Percentiles rank a stretch among this genome's conserved stretches.
Conservation (phyloP, 2,888 invertebrate species). For the Parnassius smintheus region DNA sequence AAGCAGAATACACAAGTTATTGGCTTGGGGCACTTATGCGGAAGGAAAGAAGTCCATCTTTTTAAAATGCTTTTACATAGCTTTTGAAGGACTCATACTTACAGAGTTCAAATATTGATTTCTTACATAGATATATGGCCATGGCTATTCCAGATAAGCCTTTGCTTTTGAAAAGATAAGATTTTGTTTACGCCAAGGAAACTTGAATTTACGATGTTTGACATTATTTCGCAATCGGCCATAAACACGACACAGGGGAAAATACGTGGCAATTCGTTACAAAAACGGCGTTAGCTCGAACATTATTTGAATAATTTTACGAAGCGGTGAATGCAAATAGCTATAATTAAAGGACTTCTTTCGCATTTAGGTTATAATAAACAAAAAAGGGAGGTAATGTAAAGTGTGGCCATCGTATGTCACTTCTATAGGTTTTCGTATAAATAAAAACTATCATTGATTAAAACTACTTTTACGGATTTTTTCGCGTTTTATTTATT, state of each 20-base stretch:
- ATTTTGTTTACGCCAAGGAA: conserved; percentile 63
- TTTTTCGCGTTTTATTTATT: too few relatives aligned
- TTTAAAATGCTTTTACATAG: too few relatives aligned
- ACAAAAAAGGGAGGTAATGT: conserved; percentile 34
- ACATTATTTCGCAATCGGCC: conserved; percentile 67
- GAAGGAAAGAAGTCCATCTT: too few relatives aligned
- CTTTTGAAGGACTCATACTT: not conserved
- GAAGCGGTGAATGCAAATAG: conserved; percentile 70
- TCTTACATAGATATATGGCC: conserved; percentile 31
- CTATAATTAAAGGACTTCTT: conserved; percentile 65
- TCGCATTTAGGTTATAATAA: conserved; percentile 50
- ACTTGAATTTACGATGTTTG: conserved; percentile 60
- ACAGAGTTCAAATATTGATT: conserved; percentile 14
- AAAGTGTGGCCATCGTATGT: too few relatives aligned
- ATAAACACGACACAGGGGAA: conserved; percentile 62
- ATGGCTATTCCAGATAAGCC: conserved; percentile 56
- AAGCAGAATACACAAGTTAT: too few relatives aligned
- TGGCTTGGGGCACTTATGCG: too few relatives aligned
- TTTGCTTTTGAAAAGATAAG: conserved; percentile 59
- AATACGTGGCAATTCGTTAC: conserved; percentile 66
- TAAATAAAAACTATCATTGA: too few relatives aligned
- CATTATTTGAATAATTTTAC: conserved; percentile 74
- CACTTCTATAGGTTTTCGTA: too few relatives aligned
- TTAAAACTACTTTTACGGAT: too few relatives aligned
- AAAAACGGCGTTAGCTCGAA: conserved; percentile 69